These are phyloP conservation scores for Micoletzkya japonica DNA, from an alignment of 2,888 invertebrate species.

Conservation along the genomic window DNA sequence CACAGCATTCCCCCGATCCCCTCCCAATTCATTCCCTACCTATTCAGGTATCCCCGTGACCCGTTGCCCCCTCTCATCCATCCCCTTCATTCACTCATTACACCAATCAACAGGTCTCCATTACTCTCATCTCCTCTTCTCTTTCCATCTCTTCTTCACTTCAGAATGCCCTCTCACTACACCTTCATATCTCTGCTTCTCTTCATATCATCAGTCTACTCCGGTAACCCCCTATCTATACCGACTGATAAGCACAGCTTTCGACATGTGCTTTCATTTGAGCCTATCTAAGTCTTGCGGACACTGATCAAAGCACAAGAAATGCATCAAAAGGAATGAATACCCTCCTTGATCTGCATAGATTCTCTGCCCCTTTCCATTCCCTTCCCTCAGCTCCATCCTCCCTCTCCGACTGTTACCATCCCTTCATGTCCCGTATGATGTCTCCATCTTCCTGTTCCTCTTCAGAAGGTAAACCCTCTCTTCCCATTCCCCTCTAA, in stretches of 20 bases:
- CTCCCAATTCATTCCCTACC: not conserved
- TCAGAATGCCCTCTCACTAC: too few species aligned
- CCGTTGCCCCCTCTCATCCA: too few species aligned
- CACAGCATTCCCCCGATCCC: not conserved
- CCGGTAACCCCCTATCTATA: not conserved
- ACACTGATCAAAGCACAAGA: not conserved
- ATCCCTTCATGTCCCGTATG: constrained; percentile 16
- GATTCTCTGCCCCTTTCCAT: not conserved
- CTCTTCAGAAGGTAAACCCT: constrained; percentile 12
- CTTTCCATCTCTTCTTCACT: not conserved
- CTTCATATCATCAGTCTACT: not conserved
- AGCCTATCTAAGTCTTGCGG: not conserved
- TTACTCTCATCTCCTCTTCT: not conserved
- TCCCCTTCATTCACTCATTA: too few species aligned
- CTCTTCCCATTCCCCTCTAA: too few species aligned
- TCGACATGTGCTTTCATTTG: too few species aligned
- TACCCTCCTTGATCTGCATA: not conserved
- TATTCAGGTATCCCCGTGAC: too few species aligned
- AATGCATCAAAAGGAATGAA: not conserved
- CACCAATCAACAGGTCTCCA: not conserved
- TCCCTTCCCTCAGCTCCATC: constrained; percentile 6
- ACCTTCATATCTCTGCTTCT: too few species aligned
- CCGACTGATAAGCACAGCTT: too few species aligned
- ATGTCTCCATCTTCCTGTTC: constrained; percentile 15
- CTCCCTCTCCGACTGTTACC: constrained; percentile 22